Base-by-base conservation (phyloP, 2,888 invertebrate species). In the Nomada flava region DNA sequence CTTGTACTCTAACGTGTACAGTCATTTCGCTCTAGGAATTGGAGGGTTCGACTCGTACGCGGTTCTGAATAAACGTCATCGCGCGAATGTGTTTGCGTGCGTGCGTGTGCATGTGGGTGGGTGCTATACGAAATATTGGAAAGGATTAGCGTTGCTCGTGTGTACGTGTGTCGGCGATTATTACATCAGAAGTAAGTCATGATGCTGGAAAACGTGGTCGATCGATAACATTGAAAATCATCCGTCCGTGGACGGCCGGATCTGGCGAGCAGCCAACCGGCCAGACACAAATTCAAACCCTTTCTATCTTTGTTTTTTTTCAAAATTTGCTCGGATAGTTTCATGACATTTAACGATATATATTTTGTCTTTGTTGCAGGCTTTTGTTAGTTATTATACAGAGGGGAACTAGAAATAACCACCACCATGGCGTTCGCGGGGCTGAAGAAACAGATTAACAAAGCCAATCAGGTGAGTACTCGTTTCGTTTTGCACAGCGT, bases 391-490 rank as follows among this genome's bases (percentile, higher is more conserved):
- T 55, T 69, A 23, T 53, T 26, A n/a, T 44, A 23, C 36, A 60
- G 50, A 65, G 59, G 53, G 68, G 15, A 42, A 20, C 26, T 26
- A 74, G 53, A 74, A 52, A 76, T 52, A 44, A 47, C 69, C 36
- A 74, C 92, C 93, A 95, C 93, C 94, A 99, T 99, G 99, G 99
- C 99, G 95, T 98, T 99, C 94, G 99, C 99, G 92, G 99, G 99
- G 91, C 96, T 99, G 90, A 99, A 98, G 95, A 99, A 99, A 95
- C 99, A 99, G 95, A 98, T 99, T 94, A 99, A 99, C 95, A 99
- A 99, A 96, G 99, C 99, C 91, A 99, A 99, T 95, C 99, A 99
- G 97, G 98, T 98, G 95, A 95, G 95, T 91, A 18, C 11, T 5
- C 9, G 26, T 47, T 44, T 10, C 13, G 18, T 15, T 10, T 13